These are phyloP conservation scores for Echinops telfairi DNA, from an alignment of 2,113 vertebrate genomes.

Conservation along the genomic window DNA sequence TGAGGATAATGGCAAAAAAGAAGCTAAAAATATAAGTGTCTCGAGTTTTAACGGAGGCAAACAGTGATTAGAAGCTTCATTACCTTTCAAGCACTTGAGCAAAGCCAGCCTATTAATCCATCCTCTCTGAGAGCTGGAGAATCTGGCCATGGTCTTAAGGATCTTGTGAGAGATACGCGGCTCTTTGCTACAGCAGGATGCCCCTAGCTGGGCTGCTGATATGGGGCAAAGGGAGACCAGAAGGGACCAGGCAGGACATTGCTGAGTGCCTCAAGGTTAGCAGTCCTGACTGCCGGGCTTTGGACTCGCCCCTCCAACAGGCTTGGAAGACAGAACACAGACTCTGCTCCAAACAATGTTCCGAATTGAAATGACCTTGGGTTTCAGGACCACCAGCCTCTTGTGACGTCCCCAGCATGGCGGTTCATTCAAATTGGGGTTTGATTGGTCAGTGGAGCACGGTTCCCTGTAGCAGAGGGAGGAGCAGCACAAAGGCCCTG, in stretches of 20 bases:
- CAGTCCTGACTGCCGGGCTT: accelerated
- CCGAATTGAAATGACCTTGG: too few species aligned
- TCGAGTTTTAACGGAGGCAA: neutral
- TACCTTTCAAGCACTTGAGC: neutral
- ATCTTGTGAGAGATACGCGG: neutral
- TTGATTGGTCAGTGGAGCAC: neutral
- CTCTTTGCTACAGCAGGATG: too few species aligned
- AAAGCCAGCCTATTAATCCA: neutral
- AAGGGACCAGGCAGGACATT: accelerated
- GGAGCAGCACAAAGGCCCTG: neutral
- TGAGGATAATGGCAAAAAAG: neutral
- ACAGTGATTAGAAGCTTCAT: neutral
- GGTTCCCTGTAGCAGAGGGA: too few species aligned
- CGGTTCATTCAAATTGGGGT: neutral
- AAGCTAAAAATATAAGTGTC: neutral
- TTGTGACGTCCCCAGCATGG: neutral
- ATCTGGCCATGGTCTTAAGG: neutral
- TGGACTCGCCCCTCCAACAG: neutral
- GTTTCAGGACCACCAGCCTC: accelerated
- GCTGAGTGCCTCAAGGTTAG: accelerated
- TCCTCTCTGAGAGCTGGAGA: accelerated
- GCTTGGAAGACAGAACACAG: neutral
- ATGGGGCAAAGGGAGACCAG: accelerated
- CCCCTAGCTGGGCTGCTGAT: neutral
- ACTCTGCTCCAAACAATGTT: neutral